Evolutionary conservation across 2,797 vertebrate genomes (phyloP).

Genomic region (Ceyx erithaca): DNA sequence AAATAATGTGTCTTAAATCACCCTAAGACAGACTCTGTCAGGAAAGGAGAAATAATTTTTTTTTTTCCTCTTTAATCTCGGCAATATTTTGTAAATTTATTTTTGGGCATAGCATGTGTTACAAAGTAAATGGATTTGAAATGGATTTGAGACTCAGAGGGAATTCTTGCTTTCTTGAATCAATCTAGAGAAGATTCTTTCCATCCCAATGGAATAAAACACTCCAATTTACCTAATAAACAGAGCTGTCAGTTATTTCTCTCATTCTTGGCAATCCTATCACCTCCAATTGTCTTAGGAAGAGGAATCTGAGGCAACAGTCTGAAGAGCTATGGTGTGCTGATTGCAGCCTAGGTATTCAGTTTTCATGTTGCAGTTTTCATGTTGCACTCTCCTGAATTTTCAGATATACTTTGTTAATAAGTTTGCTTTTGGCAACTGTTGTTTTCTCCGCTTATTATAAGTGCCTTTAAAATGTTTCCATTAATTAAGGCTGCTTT

Average conservation of each 20-base stretch:
- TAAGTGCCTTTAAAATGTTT: slow-evolving; percentile 65
- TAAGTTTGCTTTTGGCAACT: slow-evolving; percentile 63
- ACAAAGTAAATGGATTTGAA: background rate
- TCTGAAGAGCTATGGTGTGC: background rate
- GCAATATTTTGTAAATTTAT: background rate
- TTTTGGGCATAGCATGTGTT: background rate
- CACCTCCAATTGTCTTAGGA: background rate
- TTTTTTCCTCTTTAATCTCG: background rate
- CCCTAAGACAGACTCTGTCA: background rate
- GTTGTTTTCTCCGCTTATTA: slow-evolving; percentile 5
- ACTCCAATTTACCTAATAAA: background rate
- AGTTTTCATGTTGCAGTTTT: background rate
- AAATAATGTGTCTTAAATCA: background rate
- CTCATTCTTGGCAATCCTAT: background rate
- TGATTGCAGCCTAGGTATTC: background rate
- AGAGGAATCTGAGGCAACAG: background rate
- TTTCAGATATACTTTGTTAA: background rate
- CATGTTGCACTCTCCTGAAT: background rate
- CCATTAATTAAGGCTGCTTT: slow-evolving; percentile 50
- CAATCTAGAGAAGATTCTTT: background rate
- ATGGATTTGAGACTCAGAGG: background rate
- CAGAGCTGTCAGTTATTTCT: background rate
- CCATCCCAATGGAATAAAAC: background rate
- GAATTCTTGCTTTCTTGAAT: background rate
- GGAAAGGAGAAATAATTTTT: background rate